Percentiles rank a stretch among this genome's conserved stretches.
Evolutionary conservation across 2,888 invertebrate species (phyloP).

Genomic region (Trissoscelio sp.): DNA sequence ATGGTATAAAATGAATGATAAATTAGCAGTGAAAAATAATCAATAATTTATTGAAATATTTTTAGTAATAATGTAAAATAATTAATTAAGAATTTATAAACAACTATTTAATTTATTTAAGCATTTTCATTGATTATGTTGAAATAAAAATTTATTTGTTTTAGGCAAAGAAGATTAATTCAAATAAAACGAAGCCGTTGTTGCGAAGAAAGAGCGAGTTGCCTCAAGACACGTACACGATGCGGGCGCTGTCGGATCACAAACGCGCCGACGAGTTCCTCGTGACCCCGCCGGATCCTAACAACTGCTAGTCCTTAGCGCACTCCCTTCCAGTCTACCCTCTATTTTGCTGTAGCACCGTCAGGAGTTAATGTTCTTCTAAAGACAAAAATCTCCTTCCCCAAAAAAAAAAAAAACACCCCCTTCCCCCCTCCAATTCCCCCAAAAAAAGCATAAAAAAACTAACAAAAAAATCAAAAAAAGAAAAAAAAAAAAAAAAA

Average conservation of each 20-base stretch:
- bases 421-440: conserved; percentile 16
- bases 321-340: conserved; percentile 80
- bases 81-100: too few relatives aligned
- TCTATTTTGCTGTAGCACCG: conserved; percentile 79
- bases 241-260: conserved; percentile 95
- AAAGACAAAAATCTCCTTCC: conserved; percentile 33
- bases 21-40: too few relatives aligned
- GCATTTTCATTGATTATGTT: too few relatives aligned
- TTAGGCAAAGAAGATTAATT: conserved; percentile 77
- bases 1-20: too few relatives aligned
- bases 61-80: too few relatives aligned
- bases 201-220: conserved; percentile 97
- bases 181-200: conserved; percentile 91
- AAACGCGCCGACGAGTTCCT: conserved; percentile 96
- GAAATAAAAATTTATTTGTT: conserved; percentile 6
- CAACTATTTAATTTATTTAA: too few relatives aligned
- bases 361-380: conserved; percentile 78
- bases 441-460: conserved; percentile 17
- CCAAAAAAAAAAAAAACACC: neutral
- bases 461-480: too few relatives aligned
- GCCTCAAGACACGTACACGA: conserved; percentile 96
- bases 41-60: too few relatives aligned
- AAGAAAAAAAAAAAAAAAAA: too few relatives aligned
- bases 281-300: conserved; percentile 92
- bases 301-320: conserved; percentile 90